Base-by-base conservation (phyloP, 1,140 invertebrate genomes). In the Drosophila paulistorum region DNA sequence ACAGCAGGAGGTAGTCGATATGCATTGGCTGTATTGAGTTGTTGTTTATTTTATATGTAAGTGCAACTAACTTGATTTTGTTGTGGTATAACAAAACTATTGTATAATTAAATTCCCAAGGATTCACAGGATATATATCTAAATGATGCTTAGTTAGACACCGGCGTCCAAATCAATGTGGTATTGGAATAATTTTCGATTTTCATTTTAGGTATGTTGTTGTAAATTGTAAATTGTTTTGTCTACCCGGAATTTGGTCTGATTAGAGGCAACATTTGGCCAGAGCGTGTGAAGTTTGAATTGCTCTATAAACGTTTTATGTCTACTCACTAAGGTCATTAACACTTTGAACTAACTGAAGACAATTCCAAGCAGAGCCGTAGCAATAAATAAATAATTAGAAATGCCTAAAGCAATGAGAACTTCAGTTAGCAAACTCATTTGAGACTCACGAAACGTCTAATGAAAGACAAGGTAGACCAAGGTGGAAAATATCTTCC, bases 341-440 rank as follows among this genome's bases (percentile, higher is more conserved):
- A 78, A 71, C 81, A 73, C 45, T 74, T 59, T 66, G 62, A 60
- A 61, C 51, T 54, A 41, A 58, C 37, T 58, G 58, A 67, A 66
- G 51, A 10, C 30, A 66, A 51, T 41, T 57, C 33, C 10, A 4
- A 39, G 37, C 37, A 39, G 10, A 5, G 35, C 60, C 60, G 68
- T 61, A 35, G 59, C 62, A 66, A 81, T 81, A 79, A 77, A 78
- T 84, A 73, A 79, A 76, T 64, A 79, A 79, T 85, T 87, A 78
- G 48, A 42, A 76, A 64, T 60, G 74, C 41, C 73, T 20, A 10
- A 63, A 35, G 41, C 14, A 51, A 23, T 23, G 45, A 51, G 45
- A 23, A 23, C 17, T 51, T 51, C 45, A 51, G 45, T 51, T 51
- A 7, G 42, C 42, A 14, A 45, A 17, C 42, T 45, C 42, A 45